phyloP scores from a whole-genome alignment of 2,797 vertebrate species.

The Hirundo rustica region DNA sequence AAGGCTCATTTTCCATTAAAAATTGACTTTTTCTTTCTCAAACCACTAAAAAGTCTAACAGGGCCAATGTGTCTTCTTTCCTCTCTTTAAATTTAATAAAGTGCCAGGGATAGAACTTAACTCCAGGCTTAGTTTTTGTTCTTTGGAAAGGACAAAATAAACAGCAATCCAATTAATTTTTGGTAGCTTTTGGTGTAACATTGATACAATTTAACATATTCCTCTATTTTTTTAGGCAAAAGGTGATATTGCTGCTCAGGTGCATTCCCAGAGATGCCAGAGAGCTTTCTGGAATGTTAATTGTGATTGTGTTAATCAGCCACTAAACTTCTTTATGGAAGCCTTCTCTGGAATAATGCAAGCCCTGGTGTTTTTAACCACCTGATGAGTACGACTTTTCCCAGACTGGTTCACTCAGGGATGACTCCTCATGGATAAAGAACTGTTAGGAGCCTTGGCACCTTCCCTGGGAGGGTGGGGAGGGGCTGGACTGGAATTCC shows the following conservation, averaged over 20 bases:
- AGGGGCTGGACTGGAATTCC: background rate
- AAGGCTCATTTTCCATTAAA: background rate
- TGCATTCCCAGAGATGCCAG: background rate
- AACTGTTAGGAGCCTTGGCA: background rate
- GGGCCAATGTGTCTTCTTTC: background rate
- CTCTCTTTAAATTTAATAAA: background rate
- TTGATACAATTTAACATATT: background rate
- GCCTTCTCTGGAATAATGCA: background rate
- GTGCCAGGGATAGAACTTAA: background rate
- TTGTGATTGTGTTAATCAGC: background rate
- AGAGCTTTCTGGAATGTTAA: background rate
- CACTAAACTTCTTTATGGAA: background rate
- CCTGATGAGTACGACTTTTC: accelerated
- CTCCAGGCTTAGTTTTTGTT: background rate
- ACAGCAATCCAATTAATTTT: background rate
- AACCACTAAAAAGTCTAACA: background rate
- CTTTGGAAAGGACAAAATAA: background rate
- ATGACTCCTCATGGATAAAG: background rate
- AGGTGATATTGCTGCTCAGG: background rate
- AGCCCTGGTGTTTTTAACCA: background rate
- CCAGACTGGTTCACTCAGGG: background rate
- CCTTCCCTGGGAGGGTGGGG: background rate
- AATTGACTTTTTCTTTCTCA: background rate
- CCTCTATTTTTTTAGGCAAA: background rate
- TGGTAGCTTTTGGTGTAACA: background rate